Percentiles rank a stretch among this genome's conserved stretches.
These are phyloP conservation scores for Habrosyne pyritoides DNA, from an alignment of 2,888 invertebrate genomes.

Conservation along the genomic window DNA sequence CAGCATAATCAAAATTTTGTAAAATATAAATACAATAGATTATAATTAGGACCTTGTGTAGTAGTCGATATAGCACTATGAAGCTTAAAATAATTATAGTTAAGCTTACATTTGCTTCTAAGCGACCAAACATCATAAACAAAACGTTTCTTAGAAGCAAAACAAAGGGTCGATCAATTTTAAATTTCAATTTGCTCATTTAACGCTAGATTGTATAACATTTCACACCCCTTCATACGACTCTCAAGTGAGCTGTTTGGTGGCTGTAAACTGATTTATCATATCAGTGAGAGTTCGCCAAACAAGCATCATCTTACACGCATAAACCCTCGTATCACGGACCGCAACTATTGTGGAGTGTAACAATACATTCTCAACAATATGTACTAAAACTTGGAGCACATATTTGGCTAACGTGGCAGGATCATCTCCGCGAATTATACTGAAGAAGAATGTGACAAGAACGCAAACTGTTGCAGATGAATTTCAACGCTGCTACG, in stretches of 20 bases:
- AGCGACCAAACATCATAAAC: not conserved
- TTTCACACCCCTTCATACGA: conserved; percentile 63
- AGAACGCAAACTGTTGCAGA: conserved; percentile 22
- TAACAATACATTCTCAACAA: conserved; percentile 72
- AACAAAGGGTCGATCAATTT: conserved; percentile 37
- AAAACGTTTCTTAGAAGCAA: conserved; percentile 15
- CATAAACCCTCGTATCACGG: conserved; percentile 77
- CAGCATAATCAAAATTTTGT: not conserved
- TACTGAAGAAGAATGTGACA: conserved; percentile 43
- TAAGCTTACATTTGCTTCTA: no score
- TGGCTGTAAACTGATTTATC: conserved; percentile 80
- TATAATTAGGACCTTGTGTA: not conserved
- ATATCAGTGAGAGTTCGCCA: conserved; percentile 74
- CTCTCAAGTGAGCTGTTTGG: conserved; percentile 75
- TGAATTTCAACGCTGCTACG: conserved; percentile 38
- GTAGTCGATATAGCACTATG: not conserved
- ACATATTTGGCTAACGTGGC: conserved; percentile 69
- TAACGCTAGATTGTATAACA: conserved; percentile 68
- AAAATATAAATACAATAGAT: not conserved
- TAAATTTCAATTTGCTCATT: conserved; percentile 74
- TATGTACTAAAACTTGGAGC: conserved; percentile 68
- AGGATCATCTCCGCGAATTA: conserved; percentile 52
- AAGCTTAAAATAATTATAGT: not conserved
- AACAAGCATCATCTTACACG: conserved; percentile 83
- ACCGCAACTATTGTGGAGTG: conserved; percentile 50